Base-by-base conservation (phyloP, 1,140 invertebrate genomes). In the Pomacea maculata region DNA sequence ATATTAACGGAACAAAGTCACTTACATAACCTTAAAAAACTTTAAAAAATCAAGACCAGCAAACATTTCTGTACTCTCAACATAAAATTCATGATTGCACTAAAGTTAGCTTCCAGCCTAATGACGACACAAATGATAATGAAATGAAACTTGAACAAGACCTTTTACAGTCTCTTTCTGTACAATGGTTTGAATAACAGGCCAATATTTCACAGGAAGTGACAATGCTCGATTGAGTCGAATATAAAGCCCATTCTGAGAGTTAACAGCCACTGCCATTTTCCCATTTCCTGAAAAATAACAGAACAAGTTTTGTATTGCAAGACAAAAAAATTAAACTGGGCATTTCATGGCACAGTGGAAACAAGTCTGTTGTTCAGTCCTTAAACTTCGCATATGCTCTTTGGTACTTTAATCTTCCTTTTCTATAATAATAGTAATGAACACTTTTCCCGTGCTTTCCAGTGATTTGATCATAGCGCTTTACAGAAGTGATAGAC, bases 171-270 rank as follows among this genome's bases (percentile, higher is more conserved):
- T 92, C 92, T 87, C 93, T 92, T 82, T 92, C 89, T 89, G 93
- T 87, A 86, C 91, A 55, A 86, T 88, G 72, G 95, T 90, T 7
- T 93, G 92, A 15, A 96, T 93, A 12, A 96, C 86, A 0, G 96
- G 96, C 85, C 95, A 94, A 89, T 95, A 97, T 45, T 93, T 93
- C 11, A 96, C 91, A 17, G 94, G 93, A 65, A 95, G 87, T 54
- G 95, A 94, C 83, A 97, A 91, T 1, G 95, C 94, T 85, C 95
- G 92, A 7, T 94, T 94, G 82, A 90, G 83, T 54, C 88, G 85
- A n/a, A 92, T 86, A 84, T 88, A 92, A 45, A 97, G 85, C 79
- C 93, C 92, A 64, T 94, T 93, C 81, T 95, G 93, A 54, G 93
- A 92, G 79, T 93, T 91, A 34, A 96, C 89, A 61, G 94, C 92